phyloP scores from a whole-genome alignment of 2,113 vertebrate genomes.

The Leptobrachium leishanense region DNA sequence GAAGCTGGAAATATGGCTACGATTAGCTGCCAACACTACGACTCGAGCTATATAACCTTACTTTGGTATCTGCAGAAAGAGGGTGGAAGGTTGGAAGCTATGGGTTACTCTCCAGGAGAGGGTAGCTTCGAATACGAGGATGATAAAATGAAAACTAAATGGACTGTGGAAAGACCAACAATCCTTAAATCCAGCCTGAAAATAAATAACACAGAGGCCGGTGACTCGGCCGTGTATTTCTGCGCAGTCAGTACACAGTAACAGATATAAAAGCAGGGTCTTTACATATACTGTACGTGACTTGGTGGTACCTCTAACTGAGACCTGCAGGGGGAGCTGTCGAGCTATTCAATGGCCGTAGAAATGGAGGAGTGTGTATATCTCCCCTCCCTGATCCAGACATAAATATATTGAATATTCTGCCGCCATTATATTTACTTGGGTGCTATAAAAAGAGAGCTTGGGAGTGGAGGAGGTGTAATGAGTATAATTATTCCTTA shows the following conservation, averaged over 20 bases:
- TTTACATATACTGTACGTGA: background rate
- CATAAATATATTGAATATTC: too few relatives aligned
- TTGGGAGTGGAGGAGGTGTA: too few relatives aligned
- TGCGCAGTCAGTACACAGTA: slow-evolving; percentile 29
- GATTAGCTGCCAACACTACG: slow-evolving; percentile 5
- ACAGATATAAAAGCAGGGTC: background rate
- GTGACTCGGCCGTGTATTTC: slow-evolving; percentile 32
- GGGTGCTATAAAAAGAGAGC: too few relatives aligned
- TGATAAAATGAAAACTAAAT: background rate
- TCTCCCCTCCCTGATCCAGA: too few relatives aligned
- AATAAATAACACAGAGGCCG: background rate
- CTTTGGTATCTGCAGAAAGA: slow-evolving; percentile 32
- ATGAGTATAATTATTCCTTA: too few relatives aligned
- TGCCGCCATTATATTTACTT: too few relatives aligned
- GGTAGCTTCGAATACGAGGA: background rate
- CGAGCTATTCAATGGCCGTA: background rate
- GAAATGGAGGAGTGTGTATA: background rate
- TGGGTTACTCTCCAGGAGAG: slow-evolving; percentile 5
- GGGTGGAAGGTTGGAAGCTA: slow-evolving; percentile 1
- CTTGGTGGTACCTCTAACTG: background rate
- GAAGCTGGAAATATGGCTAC: background rate
- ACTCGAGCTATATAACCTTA: slow-evolving; percentile 13
- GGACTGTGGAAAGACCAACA: background rate
- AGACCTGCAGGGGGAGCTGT: background rate
- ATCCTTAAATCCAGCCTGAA: background rate